phyloP scores from a whole-genome alignment of 2,888 invertebrate genomes.

The Epinotia ramella region DNA sequence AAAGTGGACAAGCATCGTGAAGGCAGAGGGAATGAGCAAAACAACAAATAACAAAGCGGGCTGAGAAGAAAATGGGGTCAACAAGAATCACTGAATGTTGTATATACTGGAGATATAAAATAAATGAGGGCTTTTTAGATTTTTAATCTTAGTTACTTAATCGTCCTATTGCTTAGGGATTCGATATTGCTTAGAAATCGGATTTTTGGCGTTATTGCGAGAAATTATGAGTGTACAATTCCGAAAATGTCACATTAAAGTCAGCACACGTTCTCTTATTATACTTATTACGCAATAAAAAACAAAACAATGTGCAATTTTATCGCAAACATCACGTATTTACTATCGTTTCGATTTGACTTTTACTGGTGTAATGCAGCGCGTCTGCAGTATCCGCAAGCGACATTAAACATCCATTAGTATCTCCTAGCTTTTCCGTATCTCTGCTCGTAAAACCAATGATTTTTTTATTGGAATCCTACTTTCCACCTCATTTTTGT shows the following conservation, averaged over 20 bases:
- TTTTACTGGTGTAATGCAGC: conserved; percentile 26
- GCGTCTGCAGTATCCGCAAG: conserved; percentile 3
- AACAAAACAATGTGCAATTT: too few relatives aligned
- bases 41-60: conserved; percentile 51
- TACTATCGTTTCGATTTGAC: not conserved
- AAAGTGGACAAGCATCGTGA: conserved; percentile 36
- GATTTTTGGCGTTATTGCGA: not conserved
- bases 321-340: too few relatives aligned
- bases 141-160: not conserved
- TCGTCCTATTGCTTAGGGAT: not conserved
- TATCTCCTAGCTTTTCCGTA: not conserved
- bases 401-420: conserved; percentile 40
- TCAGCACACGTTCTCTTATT: not conserved
- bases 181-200: not conserved
- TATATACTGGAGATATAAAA: conserved; percentile 51
- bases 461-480: conserved; percentile 35
- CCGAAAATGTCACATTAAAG: too few relatives aligned
- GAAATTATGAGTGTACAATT: too few relatives aligned
- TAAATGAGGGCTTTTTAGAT: conserved; percentile 51
- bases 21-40: conserved; percentile 43
- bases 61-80: conserved; percentile 51
- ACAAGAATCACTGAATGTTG: conserved; percentile 50
- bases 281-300: too few relatives aligned
- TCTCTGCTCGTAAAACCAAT: conserved; percentile 26
- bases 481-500: conserved; percentile 39